Evolutionary conservation across 2,888 invertebrate species (phyloP).

Genomic region (Taphrorychus bicolor): DNA sequence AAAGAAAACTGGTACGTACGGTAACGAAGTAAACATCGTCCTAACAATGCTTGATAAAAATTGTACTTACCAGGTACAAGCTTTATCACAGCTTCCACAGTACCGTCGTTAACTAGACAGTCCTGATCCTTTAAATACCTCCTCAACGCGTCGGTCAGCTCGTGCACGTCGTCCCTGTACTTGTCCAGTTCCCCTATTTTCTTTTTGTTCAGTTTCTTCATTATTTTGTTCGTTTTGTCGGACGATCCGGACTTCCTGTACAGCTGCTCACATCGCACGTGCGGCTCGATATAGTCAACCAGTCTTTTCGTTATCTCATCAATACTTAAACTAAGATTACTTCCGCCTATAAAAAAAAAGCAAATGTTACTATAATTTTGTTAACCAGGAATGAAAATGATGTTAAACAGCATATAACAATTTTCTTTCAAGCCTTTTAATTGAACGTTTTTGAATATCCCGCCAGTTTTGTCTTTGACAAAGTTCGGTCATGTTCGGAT

Average conservation of each 20-base stretch:
- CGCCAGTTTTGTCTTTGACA: too few species aligned
- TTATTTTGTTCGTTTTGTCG: slow-evolving; percentile 53
- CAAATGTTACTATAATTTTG: too few species aligned
- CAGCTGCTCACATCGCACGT: slow-evolving; percentile 76
- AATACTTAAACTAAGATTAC: slow-evolving; percentile 44
- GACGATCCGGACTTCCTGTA: slow-evolving; percentile 86
- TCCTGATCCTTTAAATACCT: slow-evolving; percentile 91
- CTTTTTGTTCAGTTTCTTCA: slow-evolving; percentile 51
- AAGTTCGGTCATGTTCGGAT: too few species aligned
- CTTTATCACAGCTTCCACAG: slow-evolving; percentile 46
- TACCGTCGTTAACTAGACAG: slow-evolving; percentile 82
- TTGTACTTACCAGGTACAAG: slow-evolving; percentile 65
- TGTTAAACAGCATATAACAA: too few species aligned
- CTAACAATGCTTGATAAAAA: too few species aligned
- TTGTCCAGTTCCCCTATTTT: slow-evolving; percentile 51
- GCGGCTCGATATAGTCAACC: slow-evolving; percentile 76
- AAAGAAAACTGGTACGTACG: too few species aligned
- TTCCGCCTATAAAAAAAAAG: slow-evolving; percentile 44
- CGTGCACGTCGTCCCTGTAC: slow-evolving; percentile 78
- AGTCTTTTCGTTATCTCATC: slow-evolving; percentile 78
- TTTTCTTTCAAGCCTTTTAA: too few species aligned
- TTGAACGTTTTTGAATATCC: too few species aligned
- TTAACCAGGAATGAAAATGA: too few species aligned
- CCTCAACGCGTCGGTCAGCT: slow-evolving; percentile 88
- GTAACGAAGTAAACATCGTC: too few species aligned